Conservation (phyloP, 2,113 vertebrate genomes). For the Lycocorax pyrrhopterus region DNA sequence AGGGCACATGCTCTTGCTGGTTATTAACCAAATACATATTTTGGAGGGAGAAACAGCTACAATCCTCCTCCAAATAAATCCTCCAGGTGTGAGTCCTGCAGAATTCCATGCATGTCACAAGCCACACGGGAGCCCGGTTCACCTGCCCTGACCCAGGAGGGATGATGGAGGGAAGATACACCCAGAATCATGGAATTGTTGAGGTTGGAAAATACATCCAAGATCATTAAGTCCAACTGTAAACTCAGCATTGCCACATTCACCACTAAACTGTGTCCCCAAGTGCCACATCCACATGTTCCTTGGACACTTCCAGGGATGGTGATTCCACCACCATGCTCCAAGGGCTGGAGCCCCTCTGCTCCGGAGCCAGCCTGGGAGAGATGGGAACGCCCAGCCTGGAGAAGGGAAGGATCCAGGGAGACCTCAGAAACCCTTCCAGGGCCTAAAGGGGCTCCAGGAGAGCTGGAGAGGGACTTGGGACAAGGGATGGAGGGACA, state of each 20-base stretch:
- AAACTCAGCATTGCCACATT: not conserved
- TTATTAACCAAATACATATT: conserved; percentile 14
- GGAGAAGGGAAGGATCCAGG: not conserved
- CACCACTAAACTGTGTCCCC: not conserved
- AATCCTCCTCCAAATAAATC: not conserved
- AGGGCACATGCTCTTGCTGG: not conserved
- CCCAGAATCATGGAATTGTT: not conserved
- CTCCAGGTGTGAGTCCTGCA: rapidly evolving
- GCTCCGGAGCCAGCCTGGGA: not conserved
- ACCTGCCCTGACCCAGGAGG: not conserved
- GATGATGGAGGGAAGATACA: not conserved
- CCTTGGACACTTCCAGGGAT: not conserved
- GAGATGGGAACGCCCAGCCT: not conserved
- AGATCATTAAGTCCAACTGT: not conserved
- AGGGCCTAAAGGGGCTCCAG: not conserved
- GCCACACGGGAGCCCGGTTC: rapidly evolving
- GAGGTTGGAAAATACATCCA: not conserved
- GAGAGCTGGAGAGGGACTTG: not conserved
- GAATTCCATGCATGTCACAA: not conserved
- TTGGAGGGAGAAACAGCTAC: not conserved
- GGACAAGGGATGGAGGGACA: not conserved
- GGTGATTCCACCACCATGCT: not conserved
- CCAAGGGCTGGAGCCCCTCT: not conserved
- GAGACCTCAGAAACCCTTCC: not conserved
- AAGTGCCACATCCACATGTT: not conserved